Conservation (phyloP, 1,140 invertebrate species). For the Cyclina sinensis region DNA sequence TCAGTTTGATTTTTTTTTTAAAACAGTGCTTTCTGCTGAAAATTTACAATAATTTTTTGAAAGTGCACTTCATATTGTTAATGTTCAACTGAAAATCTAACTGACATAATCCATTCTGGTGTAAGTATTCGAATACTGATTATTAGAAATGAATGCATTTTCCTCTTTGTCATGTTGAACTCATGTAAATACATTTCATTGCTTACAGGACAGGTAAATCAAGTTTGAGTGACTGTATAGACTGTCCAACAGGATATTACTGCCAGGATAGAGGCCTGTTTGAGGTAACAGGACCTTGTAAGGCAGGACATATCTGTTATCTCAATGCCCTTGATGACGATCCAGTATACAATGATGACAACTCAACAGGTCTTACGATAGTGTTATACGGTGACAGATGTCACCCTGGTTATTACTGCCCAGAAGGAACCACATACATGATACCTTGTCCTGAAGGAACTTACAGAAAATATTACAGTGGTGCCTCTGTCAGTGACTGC, state of each 20-base stretch:
- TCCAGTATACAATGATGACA: constrained; percentile 84
- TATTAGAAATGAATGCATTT: too few species aligned
- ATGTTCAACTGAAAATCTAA: too few species aligned
- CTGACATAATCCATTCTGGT: too few species aligned
- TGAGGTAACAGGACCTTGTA: constrained; percentile 79
- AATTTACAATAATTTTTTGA: too few species aligned
- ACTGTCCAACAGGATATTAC: constrained; percentile 82
- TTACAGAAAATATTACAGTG: constrained; percentile 80
- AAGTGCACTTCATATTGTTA: too few species aligned
- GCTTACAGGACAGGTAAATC: constrained; percentile 78
- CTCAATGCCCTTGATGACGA: constrained; percentile 77
- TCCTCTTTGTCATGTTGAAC: too few species aligned
- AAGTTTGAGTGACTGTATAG: constrained; percentile 78
- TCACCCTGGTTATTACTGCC: constrained; percentile 82
- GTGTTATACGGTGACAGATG: constrained; percentile 83
- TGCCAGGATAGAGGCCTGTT: constrained; percentile 80
- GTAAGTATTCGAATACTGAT: too few species aligned
- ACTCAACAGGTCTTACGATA: constrained; percentile 80
- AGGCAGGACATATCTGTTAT: constrained; percentile 85
- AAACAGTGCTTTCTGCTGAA: too few species aligned
- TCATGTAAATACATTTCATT: too few species aligned
- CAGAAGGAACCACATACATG: constrained; percentile 79
- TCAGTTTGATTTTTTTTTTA: too few species aligned
- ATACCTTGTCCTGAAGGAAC: constrained; percentile 83
- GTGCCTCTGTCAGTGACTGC: constrained; percentile 76